Conservation (phyloP, 2,888 invertebrate species). For the Amblyjoppa fuscipennis region DNA sequence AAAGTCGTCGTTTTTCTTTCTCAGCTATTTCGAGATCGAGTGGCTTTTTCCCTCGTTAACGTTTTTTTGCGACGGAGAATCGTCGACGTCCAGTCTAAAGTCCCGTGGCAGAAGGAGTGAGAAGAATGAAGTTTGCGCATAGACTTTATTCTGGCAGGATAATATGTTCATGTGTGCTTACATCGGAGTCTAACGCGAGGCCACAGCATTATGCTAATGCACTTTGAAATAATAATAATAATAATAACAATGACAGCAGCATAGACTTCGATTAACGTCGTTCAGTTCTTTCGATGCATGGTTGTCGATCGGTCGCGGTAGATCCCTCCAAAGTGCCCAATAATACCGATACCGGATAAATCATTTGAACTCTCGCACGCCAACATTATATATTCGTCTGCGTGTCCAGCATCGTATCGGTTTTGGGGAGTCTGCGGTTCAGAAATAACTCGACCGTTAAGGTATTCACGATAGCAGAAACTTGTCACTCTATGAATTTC, state of each 20-base stretch:
- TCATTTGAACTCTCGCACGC: not conserved
- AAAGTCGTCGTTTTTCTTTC: conserved; percentile 13
- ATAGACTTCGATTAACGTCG: conserved; percentile 8
- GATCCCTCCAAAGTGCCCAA: not conserved
- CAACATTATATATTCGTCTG: not conserved
- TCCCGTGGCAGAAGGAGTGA: not conserved
- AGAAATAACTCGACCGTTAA: not conserved
- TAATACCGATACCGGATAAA: not conserved
- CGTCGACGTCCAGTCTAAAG: conserved; percentile 30
- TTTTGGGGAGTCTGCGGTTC: not conserved
- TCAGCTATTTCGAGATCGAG: conserved; percentile 4
- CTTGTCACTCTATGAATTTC: conserved; percentile 53
- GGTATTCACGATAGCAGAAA: conserved; percentile 21
- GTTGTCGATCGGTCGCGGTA: not conserved
- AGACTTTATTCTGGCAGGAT: not conserved
- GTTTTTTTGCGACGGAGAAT: conserved; percentile 31
- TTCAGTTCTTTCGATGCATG: conserved; percentile 22
- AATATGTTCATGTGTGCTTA: conserved; percentile 13
- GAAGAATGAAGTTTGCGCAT: conserved; percentile 11
- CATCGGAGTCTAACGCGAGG: conserved; percentile 12
- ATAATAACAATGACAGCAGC: not conserved
- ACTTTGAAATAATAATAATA: not conserved
- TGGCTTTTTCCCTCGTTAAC: conserved; percentile 22
- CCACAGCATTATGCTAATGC: conserved; percentile 24
- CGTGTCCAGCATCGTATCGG: not conserved